phyloP scores from a whole-genome alignment of 92 coral and sea anemone genomes.

The Palythoa grandis region DNA sequence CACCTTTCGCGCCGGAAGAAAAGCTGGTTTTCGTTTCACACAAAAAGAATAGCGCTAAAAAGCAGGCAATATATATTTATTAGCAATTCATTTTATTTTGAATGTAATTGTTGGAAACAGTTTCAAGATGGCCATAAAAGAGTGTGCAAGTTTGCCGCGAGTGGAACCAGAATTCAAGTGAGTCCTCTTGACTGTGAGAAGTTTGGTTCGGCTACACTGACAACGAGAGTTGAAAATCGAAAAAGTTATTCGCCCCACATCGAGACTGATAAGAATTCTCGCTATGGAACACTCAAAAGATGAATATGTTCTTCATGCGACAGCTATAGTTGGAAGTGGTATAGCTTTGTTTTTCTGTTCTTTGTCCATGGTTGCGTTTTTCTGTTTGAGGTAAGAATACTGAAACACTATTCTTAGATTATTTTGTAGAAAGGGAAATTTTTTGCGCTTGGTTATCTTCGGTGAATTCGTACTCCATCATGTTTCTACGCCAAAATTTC shows the following conservation, averaged over 20 bases:
- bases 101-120: conserved; percentile 26
- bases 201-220: neutral
- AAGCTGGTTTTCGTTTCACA: conserved; percentile 8
- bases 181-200: neutral
- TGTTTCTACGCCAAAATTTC: neutral
- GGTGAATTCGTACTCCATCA: neutral
- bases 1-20: conserved; percentile 14
- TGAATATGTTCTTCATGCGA: conserved; percentile 64
- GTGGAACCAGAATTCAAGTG: neutral
- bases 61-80: neutral
- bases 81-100: conserved; percentile 23
- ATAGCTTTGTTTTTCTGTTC: conserved; percentile 80
- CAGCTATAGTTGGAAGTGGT: conserved; percentile 85
- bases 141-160: neutral
- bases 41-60: neutral
- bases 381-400: conserved; percentile 71
- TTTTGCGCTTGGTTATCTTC: neutral
- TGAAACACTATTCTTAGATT: neutral
- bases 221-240: neutral
- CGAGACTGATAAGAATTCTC: neutral
- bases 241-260: neutral
- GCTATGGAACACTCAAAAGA: conserved; percentile 16
- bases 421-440: neutral
- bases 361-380: conserved; percentile 64
- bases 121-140: conserved; percentile 16